Evolutionary conservation across 1,140 invertebrate genomes (phyloP).

Genomic region (Papilio machaon): DNA sequence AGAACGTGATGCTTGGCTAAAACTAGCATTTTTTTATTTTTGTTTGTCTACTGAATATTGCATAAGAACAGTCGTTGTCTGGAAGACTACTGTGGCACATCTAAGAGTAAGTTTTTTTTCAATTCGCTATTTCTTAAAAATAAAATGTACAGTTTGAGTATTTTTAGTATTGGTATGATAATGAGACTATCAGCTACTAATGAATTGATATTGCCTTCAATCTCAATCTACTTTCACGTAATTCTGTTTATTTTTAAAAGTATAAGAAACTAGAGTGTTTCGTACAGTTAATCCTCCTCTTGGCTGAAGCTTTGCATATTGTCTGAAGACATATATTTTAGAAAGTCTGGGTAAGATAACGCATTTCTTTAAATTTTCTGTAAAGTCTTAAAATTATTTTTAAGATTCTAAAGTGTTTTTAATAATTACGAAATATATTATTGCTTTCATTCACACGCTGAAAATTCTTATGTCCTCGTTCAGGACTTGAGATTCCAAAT

Average conservation of each 20-base stretch:
- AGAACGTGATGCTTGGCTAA: slow-evolving; percentile 26
- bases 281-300: background rate
- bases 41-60: slow-evolving; percentile 30
- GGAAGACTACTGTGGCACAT: slow-evolving; percentile 23
- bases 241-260: background rate
- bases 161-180: background rate
- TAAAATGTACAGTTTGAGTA: background rate
- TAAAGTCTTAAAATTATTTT: background rate
- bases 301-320: background rate
- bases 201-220: background rate
- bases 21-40: slow-evolving; percentile 25
- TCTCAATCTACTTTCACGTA: background rate
- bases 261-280: background rate
- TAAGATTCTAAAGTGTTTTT: too few relatives aligned
- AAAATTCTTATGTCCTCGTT: background rate
- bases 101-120: slow-evolving; percentile 24
- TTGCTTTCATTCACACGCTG: background rate
- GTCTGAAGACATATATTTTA: background rate
- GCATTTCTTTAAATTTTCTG: background rate
- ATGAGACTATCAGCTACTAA: background rate
- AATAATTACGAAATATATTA: too few relatives aligned
- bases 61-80: slow-evolving; percentile 32
- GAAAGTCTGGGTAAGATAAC: background rate
- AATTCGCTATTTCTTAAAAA: background rate
- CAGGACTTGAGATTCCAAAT: background rate